These are phyloP conservation scores for Centropristis striata DNA, from an alignment of 2,113 vertebrate species.

Conservation along the genomic window DNA sequence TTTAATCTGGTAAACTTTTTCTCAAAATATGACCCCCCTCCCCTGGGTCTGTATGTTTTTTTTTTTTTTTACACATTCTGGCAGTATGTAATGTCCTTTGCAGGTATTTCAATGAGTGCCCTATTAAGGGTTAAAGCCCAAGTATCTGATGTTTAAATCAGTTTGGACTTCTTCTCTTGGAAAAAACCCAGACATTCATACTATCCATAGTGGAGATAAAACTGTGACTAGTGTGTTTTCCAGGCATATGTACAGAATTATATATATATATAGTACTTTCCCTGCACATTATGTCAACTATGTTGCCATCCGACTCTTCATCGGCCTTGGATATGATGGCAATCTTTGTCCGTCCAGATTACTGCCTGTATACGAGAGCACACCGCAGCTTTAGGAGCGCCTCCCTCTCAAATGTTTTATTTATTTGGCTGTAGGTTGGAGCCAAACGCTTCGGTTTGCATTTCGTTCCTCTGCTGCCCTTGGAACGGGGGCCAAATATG, in stretches of 20 bases:
- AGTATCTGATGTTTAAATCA: neutral
- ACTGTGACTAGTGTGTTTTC: neutral
- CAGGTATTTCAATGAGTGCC: too few relatives aligned
- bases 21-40: too few relatives aligned
- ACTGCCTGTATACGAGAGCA: constrained; percentile 59
- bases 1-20: too few relatives aligned
- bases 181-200: neutral
- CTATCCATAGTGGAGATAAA: neutral
- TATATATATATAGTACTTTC: neutral
- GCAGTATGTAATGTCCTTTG: too few relatives aligned
- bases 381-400: constrained; percentile 46
- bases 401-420: constrained; percentile 59
- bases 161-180: neutral
- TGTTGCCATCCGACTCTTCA: constrained; percentile 33
- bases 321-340: constrained; percentile 47
- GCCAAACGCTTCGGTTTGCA: constrained; percentile 57
- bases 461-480: constrained; percentile 69
- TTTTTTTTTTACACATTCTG: too few relatives aligned
- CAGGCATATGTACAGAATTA: constrained; percentile 16
- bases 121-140: neutral
- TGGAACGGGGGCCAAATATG: constrained; percentile 49
- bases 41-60: too few relatives aligned
- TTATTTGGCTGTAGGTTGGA: constrained; percentile 54
- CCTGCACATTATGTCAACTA: constrained; percentile 20
- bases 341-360: constrained; percentile 56